These are phyloP conservation scores for Egretta garzetta DNA, from an alignment of 2,113 vertebrate genomes.

Conservation along the genomic window DNA sequence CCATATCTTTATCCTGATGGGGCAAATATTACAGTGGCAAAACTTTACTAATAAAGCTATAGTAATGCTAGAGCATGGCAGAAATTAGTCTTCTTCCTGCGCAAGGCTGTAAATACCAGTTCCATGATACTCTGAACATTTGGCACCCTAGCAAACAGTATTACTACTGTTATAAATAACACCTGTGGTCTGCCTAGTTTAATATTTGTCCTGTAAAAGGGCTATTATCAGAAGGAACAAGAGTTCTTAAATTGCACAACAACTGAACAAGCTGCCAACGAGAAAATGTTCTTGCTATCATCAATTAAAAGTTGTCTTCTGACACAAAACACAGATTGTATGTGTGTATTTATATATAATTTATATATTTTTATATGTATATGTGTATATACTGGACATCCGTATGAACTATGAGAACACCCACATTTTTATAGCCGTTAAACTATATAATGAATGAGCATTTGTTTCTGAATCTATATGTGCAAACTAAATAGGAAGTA, in stretches of 20 bases:
- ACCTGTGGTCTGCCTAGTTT: not conserved
- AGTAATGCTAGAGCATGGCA: not conserved
- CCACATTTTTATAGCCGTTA: conserved; percentile 7
- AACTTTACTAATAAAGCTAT: not conserved
- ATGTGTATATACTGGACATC: conserved; percentile 43
- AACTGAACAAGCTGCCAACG: not conserved
- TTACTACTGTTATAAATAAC: not conserved
- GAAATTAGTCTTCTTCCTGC: not conserved
- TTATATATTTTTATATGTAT: conserved; percentile 24
- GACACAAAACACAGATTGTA: not conserved
- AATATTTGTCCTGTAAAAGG: not conserved
- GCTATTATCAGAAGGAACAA: not conserved
- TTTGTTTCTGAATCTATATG: not conserved
- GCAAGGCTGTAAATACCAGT: not conserved
- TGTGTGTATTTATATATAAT: conserved; percentile 46
- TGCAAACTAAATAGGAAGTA: not conserved
- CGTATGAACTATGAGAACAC: conserved; percentile 57
- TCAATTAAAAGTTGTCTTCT: conserved; percentile 24
- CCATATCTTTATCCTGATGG: not conserved
- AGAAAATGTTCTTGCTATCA: not conserved
- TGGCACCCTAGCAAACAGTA: not conserved
- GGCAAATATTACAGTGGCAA: not conserved
- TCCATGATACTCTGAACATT: not conserved
- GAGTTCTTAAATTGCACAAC: not conserved
- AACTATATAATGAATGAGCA: not conserved